Base-by-base conservation (phyloP, 2,888 invertebrate species). In the Hemaris fuciformis region DNA sequence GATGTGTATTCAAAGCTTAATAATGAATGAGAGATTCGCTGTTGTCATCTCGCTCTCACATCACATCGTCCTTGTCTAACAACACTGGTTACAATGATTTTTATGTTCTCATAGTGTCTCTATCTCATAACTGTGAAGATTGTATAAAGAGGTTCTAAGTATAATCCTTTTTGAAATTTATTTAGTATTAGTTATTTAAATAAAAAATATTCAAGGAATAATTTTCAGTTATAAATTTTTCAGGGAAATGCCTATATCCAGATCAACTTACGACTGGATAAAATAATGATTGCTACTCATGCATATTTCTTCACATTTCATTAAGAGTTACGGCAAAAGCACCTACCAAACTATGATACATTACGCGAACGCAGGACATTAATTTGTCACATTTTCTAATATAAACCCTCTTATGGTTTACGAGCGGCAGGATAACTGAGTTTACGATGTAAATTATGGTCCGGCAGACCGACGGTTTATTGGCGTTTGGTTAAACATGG, bases 381-480 rank as follows among this genome's bases (percentile, higher is more conserved):
- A 20, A 25, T 59, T 59, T 38, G 34, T 59, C 43, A 46, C 59
- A 8, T n/a, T 48, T 48, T 53, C 46, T 59, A 45, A 59, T 41
- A 31, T 38, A 58, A 43, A 22, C 46, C n/a, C n/a, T 59, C 63
- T 62, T 70, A 69, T 64, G 58, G 38, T 69, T 68, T 68, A 66
- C 57, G 64, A 66, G 27, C 43, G 46, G 60, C 64, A 60, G 46
- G 66, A 64, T 62, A 60, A 67, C 65, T 34, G 13, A 64, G 53
- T 71, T 67, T 66, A 69, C 64, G 66, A 66, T 56, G 61, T 66
- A 64, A 68, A 68, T 71, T 67, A 69, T 74, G 64, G 65, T 68
- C 62, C 64, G 31, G 53, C 66, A 66, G 57, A 48, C 63, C 57
- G 58, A 56, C 57, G 63, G 65, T 70, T 70, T 73, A 70, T 73